Conservation (phyloP, 2,113 vertebrate genomes). For the Pygoscelis adeliae region DNA sequence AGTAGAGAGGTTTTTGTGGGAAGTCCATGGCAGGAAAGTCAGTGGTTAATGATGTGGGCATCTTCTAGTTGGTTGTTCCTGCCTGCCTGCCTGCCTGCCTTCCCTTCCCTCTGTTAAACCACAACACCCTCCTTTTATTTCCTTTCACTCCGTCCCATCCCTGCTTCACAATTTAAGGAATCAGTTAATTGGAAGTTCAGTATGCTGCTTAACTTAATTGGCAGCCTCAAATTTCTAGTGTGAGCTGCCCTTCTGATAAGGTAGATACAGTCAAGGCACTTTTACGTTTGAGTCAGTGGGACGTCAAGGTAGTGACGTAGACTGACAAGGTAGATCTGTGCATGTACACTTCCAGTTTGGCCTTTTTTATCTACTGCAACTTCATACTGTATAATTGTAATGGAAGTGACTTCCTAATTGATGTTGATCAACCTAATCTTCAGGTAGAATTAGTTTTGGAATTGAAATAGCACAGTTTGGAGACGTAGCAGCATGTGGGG, state of each 20-base stretch:
- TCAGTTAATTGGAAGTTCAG: neutral
- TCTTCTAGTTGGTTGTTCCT: neutral
- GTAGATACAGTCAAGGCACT: neutral
- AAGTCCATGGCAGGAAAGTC: neutral
- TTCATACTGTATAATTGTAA: neutral
- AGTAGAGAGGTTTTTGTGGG: neutral
- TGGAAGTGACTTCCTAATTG: neutral
- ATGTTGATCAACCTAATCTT: neutral
- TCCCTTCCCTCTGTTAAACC: too few species aligned
- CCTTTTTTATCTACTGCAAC: neutral
- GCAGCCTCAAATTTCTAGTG: neutral
- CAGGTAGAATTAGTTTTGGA: neutral
- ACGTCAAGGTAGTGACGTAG: neutral
- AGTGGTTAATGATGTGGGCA: neutral
- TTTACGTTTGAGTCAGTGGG: neutral
- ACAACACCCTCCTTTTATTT: neutral
- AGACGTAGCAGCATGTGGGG: neutral
- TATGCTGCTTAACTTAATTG: neutral
- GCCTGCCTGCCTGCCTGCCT: too few species aligned
- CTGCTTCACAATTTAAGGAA: neutral
- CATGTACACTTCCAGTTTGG: neutral
- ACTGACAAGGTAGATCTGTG: neutral
- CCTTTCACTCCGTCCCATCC: neutral
- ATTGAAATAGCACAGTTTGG: neutral
- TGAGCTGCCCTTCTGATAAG: neutral